Evolutionary conservation across 2,888 invertebrate species (phyloP).

Genomic region (Tipula lateralis): DNA sequence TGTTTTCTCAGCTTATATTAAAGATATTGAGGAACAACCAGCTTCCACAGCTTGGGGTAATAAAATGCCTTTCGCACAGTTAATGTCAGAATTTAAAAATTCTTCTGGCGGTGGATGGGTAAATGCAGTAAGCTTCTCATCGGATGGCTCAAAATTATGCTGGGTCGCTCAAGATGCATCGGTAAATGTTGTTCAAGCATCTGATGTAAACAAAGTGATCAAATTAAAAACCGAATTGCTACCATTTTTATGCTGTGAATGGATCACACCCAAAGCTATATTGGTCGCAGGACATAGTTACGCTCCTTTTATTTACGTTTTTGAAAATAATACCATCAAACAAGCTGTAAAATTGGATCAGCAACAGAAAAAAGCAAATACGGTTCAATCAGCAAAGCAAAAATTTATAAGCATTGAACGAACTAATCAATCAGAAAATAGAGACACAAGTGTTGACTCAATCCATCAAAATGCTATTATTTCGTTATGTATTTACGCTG

Average conservation of each 20-base stretch:
- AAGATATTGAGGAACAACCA: conserved; percentile 92
- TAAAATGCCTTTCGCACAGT: conserved; percentile 76
- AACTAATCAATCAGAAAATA: conserved; percentile 80
- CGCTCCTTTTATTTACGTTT: conserved; percentile 82
- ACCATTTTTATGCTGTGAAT: conserved; percentile 88
- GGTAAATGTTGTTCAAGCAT: conserved; percentile 87
- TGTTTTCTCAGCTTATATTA: conserved; percentile 94
- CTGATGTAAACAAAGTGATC: conserved; percentile 61
- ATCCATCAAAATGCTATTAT: conserved; percentile 97
- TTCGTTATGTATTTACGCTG: conserved; percentile 70
- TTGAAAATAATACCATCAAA: conserved; percentile 64
- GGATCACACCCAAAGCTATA: conserved; percentile 81
- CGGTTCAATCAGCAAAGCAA: conserved; percentile 89
- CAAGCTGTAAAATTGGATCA: conserved; percentile 85
- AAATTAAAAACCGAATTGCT: conserved; percentile 82
- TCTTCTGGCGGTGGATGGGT: conserved; percentile 92
- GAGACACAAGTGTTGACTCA: conserved; percentile 86
- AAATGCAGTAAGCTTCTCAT: conserved; percentile 91
- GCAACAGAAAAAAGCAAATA: conserved; percentile 81
- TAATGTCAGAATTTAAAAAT: conserved; percentile 90
- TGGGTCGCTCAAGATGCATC: conserved; percentile 99
- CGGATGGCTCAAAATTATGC: conserved; percentile 89
- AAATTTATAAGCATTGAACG: conserved; percentile 95
- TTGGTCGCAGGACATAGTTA: conserved; percentile 94
- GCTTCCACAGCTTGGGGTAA: conserved; percentile 87